Conservation (phyloP, 2,113 vertebrate species). For the Thalassarche chlororhynchos region DNA sequence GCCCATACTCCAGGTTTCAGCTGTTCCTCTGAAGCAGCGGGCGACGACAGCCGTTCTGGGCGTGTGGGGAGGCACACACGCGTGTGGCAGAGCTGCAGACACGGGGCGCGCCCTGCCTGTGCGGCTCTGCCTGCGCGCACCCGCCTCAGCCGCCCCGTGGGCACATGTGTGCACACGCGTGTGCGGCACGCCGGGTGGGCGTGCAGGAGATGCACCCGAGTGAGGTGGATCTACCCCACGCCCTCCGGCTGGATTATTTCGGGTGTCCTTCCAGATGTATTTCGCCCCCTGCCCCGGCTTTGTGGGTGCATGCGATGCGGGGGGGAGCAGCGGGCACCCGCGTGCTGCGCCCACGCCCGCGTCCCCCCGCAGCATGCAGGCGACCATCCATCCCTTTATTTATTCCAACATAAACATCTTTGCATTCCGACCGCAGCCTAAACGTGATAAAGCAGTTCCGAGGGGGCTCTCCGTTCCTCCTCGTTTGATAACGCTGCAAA, state of each 20-base stretch:
- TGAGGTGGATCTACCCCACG: not conserved
- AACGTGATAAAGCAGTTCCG: conserved; percentile 32
- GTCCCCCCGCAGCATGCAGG: not conserved
- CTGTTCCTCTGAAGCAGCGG: not conserved
- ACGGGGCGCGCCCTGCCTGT: not conserved
- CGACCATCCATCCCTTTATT: not conserved
- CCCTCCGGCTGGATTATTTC: not conserved
- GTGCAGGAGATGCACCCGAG: not conserved
- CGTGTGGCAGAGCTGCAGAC: not conserved
- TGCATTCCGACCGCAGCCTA: conserved; percentile 14
- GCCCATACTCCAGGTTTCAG: not conserved
- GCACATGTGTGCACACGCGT: conserved; percentile 2
- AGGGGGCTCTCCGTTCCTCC: not conserved
- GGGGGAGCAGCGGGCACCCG: not conserved
- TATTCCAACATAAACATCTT: conserved; percentile 39
- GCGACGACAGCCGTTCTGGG: not conserved
- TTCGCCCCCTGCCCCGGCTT: not conserved
- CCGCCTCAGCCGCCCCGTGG: not conserved
- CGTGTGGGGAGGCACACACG: not conserved
- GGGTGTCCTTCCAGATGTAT: not conserved
- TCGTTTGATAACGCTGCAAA: conserved; percentile 59
- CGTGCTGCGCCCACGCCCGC: not conserved
- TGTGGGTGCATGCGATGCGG: not conserved
- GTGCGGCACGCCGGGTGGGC: not conserved
- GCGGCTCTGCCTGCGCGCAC: not conserved